These are phyloP conservation scores for Darevskia mixta DNA, from an alignment of 2,797 vertebrate species.

Conservation along the genomic window DNA sequence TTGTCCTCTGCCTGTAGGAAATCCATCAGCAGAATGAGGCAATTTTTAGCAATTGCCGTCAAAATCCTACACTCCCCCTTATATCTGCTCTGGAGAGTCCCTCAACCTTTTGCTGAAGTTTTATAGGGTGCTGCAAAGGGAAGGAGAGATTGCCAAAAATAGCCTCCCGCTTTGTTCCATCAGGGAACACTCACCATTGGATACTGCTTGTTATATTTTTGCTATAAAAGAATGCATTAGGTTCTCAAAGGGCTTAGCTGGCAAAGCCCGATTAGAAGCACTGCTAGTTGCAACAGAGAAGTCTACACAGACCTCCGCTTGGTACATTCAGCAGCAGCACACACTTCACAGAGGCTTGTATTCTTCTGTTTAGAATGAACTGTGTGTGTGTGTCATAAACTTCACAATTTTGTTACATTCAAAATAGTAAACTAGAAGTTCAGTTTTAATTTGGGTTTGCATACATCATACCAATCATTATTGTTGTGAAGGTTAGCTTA, in stretches of 20 bases:
- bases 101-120: too few species aligned
- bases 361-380: background rate
- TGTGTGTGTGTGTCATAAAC: background rate
- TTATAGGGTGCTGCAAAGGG: too few species aligned
- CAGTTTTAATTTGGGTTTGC: background rate
- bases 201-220: conserved; percentile 37
- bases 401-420: background rate
- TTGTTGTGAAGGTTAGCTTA: background rate
- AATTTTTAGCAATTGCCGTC: too few species aligned
- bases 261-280: conserved; percentile 48
- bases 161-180: too few species aligned
- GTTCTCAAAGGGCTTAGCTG: conserved; percentile 46
- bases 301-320: background rate
- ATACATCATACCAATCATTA: background rate
- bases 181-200: too few species aligned
- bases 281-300: conserved; percentile 9
- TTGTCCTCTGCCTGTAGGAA: too few species aligned
- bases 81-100: too few species aligned
- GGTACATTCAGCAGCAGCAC: background rate
- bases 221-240: conserved; percentile 53
- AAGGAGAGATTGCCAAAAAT: too few species aligned
- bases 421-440: background rate
- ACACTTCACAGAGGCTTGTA: background rate
- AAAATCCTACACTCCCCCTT: too few species aligned
- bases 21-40: too few species aligned